These are phyloP conservation scores for Gopherus flavomarginatus DNA, from an alignment of 2,113 vertebrate species.

Conservation along the genomic window DNA sequence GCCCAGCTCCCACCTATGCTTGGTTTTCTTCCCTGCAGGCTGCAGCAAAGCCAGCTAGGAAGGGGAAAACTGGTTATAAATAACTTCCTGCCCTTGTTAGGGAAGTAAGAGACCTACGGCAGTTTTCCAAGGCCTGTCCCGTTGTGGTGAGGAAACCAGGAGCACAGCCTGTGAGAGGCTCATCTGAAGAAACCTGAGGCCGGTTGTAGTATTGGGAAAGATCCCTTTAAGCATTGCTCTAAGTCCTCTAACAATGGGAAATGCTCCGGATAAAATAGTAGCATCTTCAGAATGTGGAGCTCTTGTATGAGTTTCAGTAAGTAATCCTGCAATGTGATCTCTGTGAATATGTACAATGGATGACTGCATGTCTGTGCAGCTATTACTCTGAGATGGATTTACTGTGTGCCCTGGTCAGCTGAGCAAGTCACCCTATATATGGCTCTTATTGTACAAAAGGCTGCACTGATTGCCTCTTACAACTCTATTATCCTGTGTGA, in stretches of 20 bases:
- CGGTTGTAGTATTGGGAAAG: neutral
- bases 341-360: neutral
- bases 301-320: accelerated
- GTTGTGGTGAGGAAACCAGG: neutral
- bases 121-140: neutral
- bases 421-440: neutral
- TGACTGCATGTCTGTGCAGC: conserved; percentile 17
- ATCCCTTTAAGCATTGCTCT: too few species aligned
- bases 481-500: neutral
- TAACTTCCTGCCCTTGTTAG: neutral
- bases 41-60: neutral
- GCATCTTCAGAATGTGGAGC: neutral
- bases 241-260: neutral
- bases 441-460: neutral
- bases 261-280: neutral
- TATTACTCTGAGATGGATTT: neutral
- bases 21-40: neutral
- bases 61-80: neutral
- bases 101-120: neutral
- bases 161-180: neutral
- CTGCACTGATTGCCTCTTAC: neutral
- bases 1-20: neutral
- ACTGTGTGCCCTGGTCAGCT: neutral
- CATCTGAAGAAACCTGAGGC: neutral
- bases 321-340: accelerated